Base-by-base conservation (phyloP, 2,888 invertebrate species). In the Nymphalis polychloros region DNA sequence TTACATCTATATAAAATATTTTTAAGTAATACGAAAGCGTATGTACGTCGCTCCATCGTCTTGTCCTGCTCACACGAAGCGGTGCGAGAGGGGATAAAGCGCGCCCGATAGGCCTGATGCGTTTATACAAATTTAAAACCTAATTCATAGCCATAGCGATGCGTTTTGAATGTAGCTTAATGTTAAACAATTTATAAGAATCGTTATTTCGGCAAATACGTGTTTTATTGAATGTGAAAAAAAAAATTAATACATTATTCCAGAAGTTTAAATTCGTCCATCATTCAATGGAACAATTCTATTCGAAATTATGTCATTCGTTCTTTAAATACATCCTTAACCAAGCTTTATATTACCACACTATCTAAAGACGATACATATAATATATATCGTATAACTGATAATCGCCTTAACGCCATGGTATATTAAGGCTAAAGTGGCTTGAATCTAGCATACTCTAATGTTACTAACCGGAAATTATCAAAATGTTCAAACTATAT, bases 1-100 rank as follows among this genome's bases (percentile, higher is more conserved):
- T 86, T 86, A 87, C 81, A 81, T 81, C 83, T 84, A 86, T 80
- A 79, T 81, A 84, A 82, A 84, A 83, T 81, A 84, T 84, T 75
- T n/a, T 88, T 86, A 88, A 88, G 85, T 88, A 87, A 86, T 82
- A 84, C 80, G 78, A 85, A 84, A 86, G 84, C 84, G 81, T 83
- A 79, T 76, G 77, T 79, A 81, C 76, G 76, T 77, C 75, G 75
- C 73, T 70, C 68, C 64, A 63, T 67, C 13, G 41, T 67, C 68
- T n/a, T 61, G 63, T 77, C 76, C 73, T 74, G 72, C 76, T 79
- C 78, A 66, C 74, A 76, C 75, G 65, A 63, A 64, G 59, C 63
- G 53, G 74, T 73, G 72, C 63, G 73, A 7, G 53, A 80, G 73
- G 78, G 78, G 79, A 77, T 31, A 62, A 55, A 68, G 47, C 27